These are phyloP conservation scores for Ictalurus punctatus DNA, from an alignment of 2,113 vertebrate species.

Conservation along the genomic window DNA sequence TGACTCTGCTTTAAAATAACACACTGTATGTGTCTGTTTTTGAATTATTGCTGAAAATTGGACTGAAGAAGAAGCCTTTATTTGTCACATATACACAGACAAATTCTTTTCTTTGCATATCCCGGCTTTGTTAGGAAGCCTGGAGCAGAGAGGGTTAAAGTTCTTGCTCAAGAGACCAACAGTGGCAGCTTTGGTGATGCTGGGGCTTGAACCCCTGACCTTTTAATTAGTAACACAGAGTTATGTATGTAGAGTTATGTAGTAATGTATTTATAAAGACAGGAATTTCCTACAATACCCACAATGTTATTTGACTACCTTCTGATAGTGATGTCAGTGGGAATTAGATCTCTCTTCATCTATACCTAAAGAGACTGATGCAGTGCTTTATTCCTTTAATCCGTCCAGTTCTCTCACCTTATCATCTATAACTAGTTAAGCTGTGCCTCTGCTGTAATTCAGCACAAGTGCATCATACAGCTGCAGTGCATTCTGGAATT, in stretches of 20 bases:
- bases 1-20: not conserved
- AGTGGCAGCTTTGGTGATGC: too few species aligned
- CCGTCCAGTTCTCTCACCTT: not conserved
- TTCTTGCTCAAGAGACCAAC: too few species aligned
- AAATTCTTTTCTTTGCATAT: too few species aligned
- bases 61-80: too few species aligned
- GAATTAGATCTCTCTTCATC: not conserved
- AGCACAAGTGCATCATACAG: not conserved
- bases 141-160: too few species aligned
- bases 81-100: too few species aligned
- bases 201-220: too few species aligned
- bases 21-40: not conserved
- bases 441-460: not conserved
- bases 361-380: not conserved
- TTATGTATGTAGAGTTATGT: too few species aligned
- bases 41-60: not conserved
- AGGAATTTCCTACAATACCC: not conserved
- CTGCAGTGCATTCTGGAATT: not conserved
- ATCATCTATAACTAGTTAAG: not conserved
- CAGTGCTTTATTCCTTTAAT: not conserved
- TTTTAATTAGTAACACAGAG: too few species aligned
- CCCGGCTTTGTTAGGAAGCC: too few species aligned
- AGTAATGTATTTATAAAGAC: not conserved
- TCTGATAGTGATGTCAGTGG: not conserved
- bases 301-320: not conserved